These are phyloP conservation scores for Aporophyla lueneburgensis DNA, from an alignment of 2,888 invertebrate genomes.

Conservation along the genomic window DNA sequence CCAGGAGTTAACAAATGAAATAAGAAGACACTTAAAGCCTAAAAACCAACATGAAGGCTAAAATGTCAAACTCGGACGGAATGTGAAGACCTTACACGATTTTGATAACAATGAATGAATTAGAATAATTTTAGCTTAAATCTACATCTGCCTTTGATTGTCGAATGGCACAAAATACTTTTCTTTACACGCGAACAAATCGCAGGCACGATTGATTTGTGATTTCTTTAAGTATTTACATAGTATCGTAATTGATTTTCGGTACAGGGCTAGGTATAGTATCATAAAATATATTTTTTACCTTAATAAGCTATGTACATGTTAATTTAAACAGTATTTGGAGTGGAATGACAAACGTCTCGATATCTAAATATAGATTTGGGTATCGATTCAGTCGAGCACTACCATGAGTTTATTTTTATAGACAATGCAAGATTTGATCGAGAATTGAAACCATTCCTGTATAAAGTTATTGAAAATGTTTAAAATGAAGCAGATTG, in stretches of 20 bases:
- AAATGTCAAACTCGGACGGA: conserved; percentile 62
- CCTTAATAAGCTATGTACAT: conserved; percentile 57
- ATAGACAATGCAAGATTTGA: neutral
- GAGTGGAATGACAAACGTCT: conserved; percentile 40
- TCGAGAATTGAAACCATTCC: conserved; percentile 22
- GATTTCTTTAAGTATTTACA: conserved; percentile 52
- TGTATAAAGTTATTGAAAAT: neutral
- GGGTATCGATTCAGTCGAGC: conserved; percentile 50
- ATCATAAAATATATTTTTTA: conserved; percentile 69
- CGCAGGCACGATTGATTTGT: conserved; percentile 69
- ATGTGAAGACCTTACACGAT: conserved; percentile 55
- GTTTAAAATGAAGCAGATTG: neutral
- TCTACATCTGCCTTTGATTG: conserved; percentile 42
- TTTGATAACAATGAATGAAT: conserved; percentile 44
- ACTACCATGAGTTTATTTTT: conserved; percentile 45
- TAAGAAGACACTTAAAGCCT: neutral
- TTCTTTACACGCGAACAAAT: conserved; percentile 48
- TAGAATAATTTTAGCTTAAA: conserved; percentile 47
- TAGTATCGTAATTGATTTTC: conserved; percentile 53
- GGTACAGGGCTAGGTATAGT: conserved; percentile 50
- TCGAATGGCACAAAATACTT: conserved; percentile 59
- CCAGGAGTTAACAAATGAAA: neutral
- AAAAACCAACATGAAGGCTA: conserved; percentile 1
- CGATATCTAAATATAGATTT: conserved; percentile 54
- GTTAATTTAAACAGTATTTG: conserved; percentile 51